phyloP scores from a whole-genome alignment of 2,797 vertebrate genomes.

The Coracias cyanogaster region DNA sequence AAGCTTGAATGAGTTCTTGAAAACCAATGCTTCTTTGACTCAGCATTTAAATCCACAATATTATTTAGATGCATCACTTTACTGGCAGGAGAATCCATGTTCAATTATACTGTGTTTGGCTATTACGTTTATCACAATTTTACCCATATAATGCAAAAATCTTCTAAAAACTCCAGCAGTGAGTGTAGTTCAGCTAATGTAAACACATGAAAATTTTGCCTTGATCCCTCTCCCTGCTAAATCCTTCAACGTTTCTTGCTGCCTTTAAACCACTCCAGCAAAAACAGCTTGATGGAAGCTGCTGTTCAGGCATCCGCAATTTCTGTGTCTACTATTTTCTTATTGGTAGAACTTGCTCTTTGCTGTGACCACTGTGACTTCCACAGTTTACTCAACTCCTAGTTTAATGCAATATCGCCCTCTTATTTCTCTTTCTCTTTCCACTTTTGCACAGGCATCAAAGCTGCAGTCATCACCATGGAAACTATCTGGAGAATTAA shows the following conservation, averaged over 20 bases:
- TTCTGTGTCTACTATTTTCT: neutral
- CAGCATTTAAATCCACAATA: neutral
- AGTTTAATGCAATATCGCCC: conserved; percentile 59
- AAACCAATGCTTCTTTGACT: neutral
- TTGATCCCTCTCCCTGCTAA: neutral
- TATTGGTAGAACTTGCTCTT: neutral
- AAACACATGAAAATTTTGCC: neutral
- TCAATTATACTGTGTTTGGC: neutral
- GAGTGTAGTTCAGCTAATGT: neutral
- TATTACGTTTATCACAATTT: neutral
- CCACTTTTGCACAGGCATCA: conserved; percentile 55
- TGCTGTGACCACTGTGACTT: conserved; percentile 8
- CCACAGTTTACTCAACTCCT: neutral
- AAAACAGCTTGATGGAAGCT: neutral
- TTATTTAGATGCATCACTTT: neutral
- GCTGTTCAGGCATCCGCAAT: neutral
- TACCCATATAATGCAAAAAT: neutral
- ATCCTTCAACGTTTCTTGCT: neutral
- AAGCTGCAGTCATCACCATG: conserved; percentile 81
- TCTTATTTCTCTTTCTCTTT: conserved; percentile 49
- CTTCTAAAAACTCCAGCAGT: neutral
- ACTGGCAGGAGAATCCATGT: neutral
- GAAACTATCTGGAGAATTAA: conserved; percentile 76
- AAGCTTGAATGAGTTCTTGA: neutral
- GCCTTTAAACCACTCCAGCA: neutral